Percentiles rank a stretch among this genome's conserved stretches.
Evolutionary conservation across 2,888 invertebrate species (phyloP).

Genomic region (Pristionchus arcanus): DNA sequence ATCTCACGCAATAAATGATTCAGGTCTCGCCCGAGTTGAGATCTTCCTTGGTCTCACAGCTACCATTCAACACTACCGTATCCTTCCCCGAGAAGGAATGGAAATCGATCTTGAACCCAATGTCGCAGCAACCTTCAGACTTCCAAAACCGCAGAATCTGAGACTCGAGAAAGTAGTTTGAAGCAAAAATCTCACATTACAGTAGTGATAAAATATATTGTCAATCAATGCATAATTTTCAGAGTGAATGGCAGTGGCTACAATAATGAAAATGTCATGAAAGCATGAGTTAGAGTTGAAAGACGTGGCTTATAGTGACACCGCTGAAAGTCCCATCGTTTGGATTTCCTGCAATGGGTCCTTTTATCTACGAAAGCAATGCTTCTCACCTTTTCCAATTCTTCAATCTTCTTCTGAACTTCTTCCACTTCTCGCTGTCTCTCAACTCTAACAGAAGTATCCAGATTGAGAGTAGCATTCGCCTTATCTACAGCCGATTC

Average conservation of each 20-base stretch:
- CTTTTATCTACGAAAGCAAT: background rate
- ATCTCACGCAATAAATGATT: background rate
- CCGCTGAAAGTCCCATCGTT: slow-evolving; percentile 41
- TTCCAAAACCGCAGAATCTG: background rate
- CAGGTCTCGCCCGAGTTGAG: background rate
- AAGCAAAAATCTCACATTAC: background rate
- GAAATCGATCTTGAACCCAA: background rate
- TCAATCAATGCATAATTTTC: background rate
- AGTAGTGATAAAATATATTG: background rate
- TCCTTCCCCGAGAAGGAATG: slow-evolving; percentile 1
- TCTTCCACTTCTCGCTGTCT: slow-evolving; percentile 28
- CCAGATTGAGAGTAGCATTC: slow-evolving; percentile 48
- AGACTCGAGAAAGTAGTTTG: slow-evolving; percentile 4
- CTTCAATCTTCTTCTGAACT: slow-evolving; percentile 43
- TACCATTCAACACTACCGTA: slow-evolving; percentile 1
- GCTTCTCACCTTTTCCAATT: slow-evolving; percentile 13
- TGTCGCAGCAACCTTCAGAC: background rate
- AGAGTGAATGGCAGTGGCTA: background rate
- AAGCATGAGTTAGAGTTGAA: background rate
- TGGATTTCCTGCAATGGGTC: background rate
- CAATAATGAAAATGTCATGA: background rate
- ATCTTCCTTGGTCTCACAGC: background rate
- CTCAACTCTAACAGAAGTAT: slow-evolving; percentile 36
- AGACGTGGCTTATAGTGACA: background rate
- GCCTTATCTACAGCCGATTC: slow-evolving; percentile 50